These are phyloP conservation scores for Cyclura pinguis DNA, from an alignment of 2,797 vertebrate species.

Conservation along the genomic window DNA sequence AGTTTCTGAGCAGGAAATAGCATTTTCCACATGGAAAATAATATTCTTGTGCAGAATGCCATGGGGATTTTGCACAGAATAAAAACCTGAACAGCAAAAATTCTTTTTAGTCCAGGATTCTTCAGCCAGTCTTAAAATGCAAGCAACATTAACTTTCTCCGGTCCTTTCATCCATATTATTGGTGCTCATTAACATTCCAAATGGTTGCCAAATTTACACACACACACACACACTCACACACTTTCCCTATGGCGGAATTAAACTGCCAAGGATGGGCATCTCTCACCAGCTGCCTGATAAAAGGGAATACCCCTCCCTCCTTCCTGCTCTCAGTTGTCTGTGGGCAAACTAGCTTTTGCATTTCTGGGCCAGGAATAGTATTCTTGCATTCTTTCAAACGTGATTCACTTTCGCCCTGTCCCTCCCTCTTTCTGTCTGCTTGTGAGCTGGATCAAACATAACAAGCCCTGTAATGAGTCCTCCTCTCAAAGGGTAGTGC, in stretches of 20 bases:
- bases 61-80: too few species aligned
- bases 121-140: too few species aligned
- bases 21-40: too few species aligned
- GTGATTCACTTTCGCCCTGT: slow-evolving; percentile 43
- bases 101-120: too few species aligned
- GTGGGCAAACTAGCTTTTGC: slow-evolving; percentile 53
- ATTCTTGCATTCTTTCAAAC: slow-evolving; percentile 62
- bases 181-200: neutral
- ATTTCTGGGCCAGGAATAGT: slow-evolving; percentile 73
- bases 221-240: too few species aligned
- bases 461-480: slow-evolving; percentile 27
- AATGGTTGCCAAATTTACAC: rapidly evolving
- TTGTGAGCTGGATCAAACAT: slow-evolving; percentile 57
- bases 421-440: neutral
- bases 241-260: neutral
- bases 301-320: neutral
- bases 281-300: slow-evolving; percentile 47
- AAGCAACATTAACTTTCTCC: neutral
- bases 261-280: neutral
- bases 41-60: too few species aligned
- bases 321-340: slow-evolving; percentile 66
- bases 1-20: too few species aligned
- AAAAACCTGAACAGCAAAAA: too few species aligned
- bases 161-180: rapidly evolving
- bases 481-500: neutral